Evolutionary conservation across 1,140 invertebrate genomes (phyloP), one percentile per base, ranked within the genome.

Genomic region (Sitobion miscanthi): DNA sequence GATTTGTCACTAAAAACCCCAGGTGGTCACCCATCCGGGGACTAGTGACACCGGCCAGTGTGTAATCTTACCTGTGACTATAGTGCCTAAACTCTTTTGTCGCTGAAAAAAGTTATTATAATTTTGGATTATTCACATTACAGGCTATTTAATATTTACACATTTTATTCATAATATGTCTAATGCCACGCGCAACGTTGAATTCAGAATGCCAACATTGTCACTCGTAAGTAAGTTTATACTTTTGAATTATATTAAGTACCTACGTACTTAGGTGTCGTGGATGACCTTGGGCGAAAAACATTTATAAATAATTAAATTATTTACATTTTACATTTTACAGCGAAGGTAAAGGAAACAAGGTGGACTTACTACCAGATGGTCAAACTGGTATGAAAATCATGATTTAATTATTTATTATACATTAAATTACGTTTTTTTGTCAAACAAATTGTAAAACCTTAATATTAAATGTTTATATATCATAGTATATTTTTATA

Each of bases 261-360:
- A 88, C 49, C 87, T 88, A 62, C 52, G 38, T 57, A 62, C 54
- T 57, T 90, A 62, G 54, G 88, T 90, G 35, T 90, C 54, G 21
- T 57, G 23, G 21, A 62, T 23, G 14, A 90, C 88, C 88, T 90
- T 62, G 88, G 23, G 52, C 23, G 25, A 42, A 90, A 57, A 90
- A 90, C 38, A 62, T 90, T 90, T 30, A 90, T 62, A 90, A 57
- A 90, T 62, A 90, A 90, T 90, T 90, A 90, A 90, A 90, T 90
- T 9, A 25, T 90, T 69, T 69, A 69, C 62, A 69, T 54, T 54
- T 90, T 62, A 38, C 52, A 42, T 54, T 54, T 90, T 62, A 38
- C 52, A 42, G 23, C 42, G 52, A 90, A 90, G 52, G 54, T 62
- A 42, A 57, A 62, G n/a, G 21, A 57, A 42, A 62, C 35, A 42